Evolutionary conservation across 1,140 invertebrate genomes (phyloP), one percentile per base, ranked within the genome.

Genomic region (Drosophila bifasciata): DNA sequence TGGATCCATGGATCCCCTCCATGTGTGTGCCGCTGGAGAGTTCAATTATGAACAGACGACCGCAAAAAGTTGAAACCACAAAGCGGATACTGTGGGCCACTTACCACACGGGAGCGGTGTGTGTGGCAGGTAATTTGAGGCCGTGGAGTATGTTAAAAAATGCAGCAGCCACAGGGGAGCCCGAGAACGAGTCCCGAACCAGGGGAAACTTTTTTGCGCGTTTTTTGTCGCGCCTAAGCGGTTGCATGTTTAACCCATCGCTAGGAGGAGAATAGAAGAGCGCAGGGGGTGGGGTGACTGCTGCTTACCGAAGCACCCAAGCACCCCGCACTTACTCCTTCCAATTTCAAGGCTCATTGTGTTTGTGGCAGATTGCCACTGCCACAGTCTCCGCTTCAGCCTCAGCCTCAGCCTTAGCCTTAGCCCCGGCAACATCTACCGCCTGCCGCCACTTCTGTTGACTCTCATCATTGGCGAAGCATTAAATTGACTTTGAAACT

Each of bases 401-500:
- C 8, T 28, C 25, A 28, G 25, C 25, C 6, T 8, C n/a, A n/a
- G n/a, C n/a, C n/a, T n/a, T n/a, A n/a, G n/a, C n/a, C n/a, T n/a
- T n/a, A n/a, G n/a, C 28, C 8, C 1, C 28, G 3, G 28, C 28
- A 8, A 32, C 6, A 25, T 25, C 7, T 25, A 25, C 25, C 5
- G 25, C 25, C 25, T 25, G 25, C 25, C 25, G 4, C n/a, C n/a
- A 23, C 25, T 28, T 7, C 6, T 8, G 28, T 67, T 55, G 49
- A 49, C 62, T 55, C 64, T 68, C 62, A 68, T 68, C 43, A 68
- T 68, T 68, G 73, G 64, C 64, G 81, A 75, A 78, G 64, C 81
- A 86, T 86, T 81, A 86, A 86, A 86, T 86, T 78, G 75, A 88
- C 77, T 81, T 86, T 86, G 85, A 86, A 88, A 86, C 77, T 85